Base-by-base conservation (phyloP, 2,113 vertebrate species). In the Nothoprocta perdicaria region DNA sequence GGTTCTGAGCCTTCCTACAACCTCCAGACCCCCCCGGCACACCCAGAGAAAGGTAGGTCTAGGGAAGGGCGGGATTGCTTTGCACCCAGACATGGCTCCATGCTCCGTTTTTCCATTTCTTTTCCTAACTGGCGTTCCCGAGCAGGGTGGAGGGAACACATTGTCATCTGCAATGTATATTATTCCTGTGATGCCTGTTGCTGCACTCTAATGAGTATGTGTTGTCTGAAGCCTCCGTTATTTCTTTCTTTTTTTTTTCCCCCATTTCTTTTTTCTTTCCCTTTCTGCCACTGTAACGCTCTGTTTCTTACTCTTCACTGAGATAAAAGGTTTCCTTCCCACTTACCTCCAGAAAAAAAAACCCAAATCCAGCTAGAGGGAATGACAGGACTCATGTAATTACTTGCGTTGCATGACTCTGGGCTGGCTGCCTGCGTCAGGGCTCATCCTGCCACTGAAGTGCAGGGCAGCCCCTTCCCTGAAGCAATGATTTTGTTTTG, bases 241-340 rank as follows among this genome's bases (percentile, higher is more conserved):
- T 1, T 15, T 9, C 69, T 79, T 72, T 75, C 35, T 55, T 6
- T 8, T 45, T 46, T 19, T 46, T 46, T 46, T 38, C 40, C 5
- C 5, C n/a, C 43, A 60, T 38, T 80, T 62, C 1, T 13, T 9
- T 78, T 80, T 73, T 76, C 38, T 61, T 6, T 8, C 48, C 33
- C 50, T 80, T 65, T 84, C 84, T 82, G 89, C 80, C 63, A 26
- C 74, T 69, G 60, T 53, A 76, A 72, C 7, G 35, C 45, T 84
- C 45, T 57, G 27, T 82, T 84, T 84, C 58, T 33, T 57, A 15
- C 63, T 74, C 60, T 74, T 91, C 55, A 55, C 40, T 0, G 5
- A 91, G 79, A 93, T 76, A 89, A 93, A 93, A 92, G 50, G 17
- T 91, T 95, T 85, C 60, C 58, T 66, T 80, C 67, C 40, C n/a